Evolutionary conservation across 2,113 vertebrate species (phyloP).

Genomic region (Prunella himalayana): DNA sequence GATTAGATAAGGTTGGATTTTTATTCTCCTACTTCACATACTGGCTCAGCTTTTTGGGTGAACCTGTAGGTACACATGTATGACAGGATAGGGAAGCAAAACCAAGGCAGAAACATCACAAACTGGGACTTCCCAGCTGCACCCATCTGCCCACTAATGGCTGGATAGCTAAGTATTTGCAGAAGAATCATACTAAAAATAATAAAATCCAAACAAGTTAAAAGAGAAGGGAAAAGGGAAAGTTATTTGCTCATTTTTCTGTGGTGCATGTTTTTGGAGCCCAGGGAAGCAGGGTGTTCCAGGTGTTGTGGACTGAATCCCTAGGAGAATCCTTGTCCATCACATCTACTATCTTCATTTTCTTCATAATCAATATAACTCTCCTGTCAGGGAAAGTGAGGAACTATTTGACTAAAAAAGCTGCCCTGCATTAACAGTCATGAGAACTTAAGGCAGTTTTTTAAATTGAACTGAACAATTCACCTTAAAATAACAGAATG

Average conservation of each 20-base stretch:
- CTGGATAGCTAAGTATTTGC: not conserved
- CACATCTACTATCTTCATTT: not conserved
- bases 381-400: not conserved
- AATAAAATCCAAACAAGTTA: not conserved
- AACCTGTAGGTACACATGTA: not conserved
- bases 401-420: not conserved
- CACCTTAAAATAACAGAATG: conserved; percentile 42
- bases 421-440: not conserved
- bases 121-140: not conserved
- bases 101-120: not conserved
- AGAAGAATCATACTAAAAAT: not conserved
- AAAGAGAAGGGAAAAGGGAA: not conserved
- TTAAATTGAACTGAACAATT: conserved; percentile 15
- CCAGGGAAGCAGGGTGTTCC: not conserved
- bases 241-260: not conserved
- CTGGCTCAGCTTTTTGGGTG: not conserved
- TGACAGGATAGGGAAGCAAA: not conserved
- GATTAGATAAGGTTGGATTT: not conserved
- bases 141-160: not conserved
- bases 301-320: not conserved
- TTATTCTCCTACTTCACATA: not conserved
- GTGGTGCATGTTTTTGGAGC: not conserved
- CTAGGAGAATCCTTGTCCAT: not conserved
- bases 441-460: not conserved
- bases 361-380: not conserved